Percentiles rank a stretch among this genome's conserved stretches.
These are phyloP conservation scores for Drosophila antonietae DNA, from an alignment of 2,888 invertebrate species.

Conservation along the genomic window DNA sequence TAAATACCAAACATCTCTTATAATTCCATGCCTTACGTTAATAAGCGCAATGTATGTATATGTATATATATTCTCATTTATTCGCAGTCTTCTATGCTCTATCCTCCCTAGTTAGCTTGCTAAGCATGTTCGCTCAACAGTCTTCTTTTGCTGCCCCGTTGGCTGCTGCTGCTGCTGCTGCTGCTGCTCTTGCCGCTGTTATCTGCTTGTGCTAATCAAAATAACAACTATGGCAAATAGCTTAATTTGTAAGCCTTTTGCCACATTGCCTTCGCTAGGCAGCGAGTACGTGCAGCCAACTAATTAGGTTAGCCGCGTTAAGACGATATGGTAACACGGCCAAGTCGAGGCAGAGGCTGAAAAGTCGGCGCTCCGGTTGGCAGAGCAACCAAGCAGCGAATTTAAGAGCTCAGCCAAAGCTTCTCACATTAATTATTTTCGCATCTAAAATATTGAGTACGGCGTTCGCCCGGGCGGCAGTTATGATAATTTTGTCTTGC, in stretches of 20 bases:
- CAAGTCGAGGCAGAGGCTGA: constrained; percentile 14
- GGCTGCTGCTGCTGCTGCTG: background rate
- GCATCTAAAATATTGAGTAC: constrained; percentile 73
- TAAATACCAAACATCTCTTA: no score
- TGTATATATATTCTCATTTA: background rate
- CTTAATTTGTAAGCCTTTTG: constrained; percentile 71
- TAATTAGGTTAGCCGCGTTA: constrained; percentile 63
- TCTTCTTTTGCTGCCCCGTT: background rate
- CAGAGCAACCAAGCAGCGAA: constrained; percentile 15
- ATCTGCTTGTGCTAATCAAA: constrained; percentile 54
- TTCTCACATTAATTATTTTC: constrained; percentile 79
- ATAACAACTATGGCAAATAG: constrained; percentile 64
- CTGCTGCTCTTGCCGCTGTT: background rate
- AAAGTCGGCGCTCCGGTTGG: constrained; percentile 24
- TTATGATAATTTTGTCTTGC: constrained; percentile 69
- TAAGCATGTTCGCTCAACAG: constrained; percentile 12
- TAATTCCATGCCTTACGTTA: no score
- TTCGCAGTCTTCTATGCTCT: background rate
- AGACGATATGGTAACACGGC: constrained; percentile 40
- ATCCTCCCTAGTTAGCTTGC: background rate
- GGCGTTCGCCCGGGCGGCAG: constrained; percentile 36
- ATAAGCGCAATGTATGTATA: no score
- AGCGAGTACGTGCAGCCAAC: constrained; percentile 62
- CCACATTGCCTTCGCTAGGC: constrained; percentile 29
- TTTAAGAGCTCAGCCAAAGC: constrained; percentile 36